These are phyloP conservation scores for Hycleus phaleratus DNA, from an alignment of 1,140 invertebrate species.

Conservation along the genomic window DNA sequence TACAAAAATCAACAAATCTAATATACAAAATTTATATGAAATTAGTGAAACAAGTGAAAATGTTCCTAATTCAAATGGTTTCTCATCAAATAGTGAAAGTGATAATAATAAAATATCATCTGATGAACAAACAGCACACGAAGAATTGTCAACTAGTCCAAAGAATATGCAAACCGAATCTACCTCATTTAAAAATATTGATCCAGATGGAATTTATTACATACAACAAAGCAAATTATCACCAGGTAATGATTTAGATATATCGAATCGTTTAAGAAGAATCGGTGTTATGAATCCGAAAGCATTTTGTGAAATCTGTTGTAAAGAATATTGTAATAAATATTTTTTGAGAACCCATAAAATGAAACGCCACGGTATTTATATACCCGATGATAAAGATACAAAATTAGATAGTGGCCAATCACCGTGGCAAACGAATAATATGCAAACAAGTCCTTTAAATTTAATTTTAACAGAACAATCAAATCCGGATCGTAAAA, in stretches of 20 bases:
- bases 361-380: conserved; percentile 68
- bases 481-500: conserved; percentile 33
- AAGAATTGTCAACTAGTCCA: conserved; percentile 31
- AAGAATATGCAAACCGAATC: conserved; percentile 29
- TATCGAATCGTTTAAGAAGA: conserved; percentile 62
- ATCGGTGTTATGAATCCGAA: conserved; percentile 78
- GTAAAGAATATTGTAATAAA: conserved; percentile 93
- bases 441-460: conserved; percentile 53
- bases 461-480: conserved; percentile 54
- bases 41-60: conserved; percentile 23
- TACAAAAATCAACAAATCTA: conserved; percentile 22
- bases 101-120: conserved; percentile 19
- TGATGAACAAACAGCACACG: conserved; percentile 20
- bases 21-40: conserved; percentile 18
- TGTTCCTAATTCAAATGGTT: conserved; percentile 26
- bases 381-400: conserved; percentile 49
- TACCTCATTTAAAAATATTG: conserved; percentile 35
- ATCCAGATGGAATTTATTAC: conserved; percentile 26
- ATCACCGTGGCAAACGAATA: conserved; percentile 40
- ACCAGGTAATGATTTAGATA: conserved; percentile 43
- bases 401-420: conserved; percentile 38
- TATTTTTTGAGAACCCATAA: conserved; percentile 91
- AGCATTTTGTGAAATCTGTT: conserved; percentile 89
- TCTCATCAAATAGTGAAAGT: conserved; percentile 28
- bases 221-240: conserved; percentile 33